These are phyloP conservation scores for Limonius californicus DNA, from an alignment of 1,140 invertebrate species.

Conservation along the genomic window DNA sequence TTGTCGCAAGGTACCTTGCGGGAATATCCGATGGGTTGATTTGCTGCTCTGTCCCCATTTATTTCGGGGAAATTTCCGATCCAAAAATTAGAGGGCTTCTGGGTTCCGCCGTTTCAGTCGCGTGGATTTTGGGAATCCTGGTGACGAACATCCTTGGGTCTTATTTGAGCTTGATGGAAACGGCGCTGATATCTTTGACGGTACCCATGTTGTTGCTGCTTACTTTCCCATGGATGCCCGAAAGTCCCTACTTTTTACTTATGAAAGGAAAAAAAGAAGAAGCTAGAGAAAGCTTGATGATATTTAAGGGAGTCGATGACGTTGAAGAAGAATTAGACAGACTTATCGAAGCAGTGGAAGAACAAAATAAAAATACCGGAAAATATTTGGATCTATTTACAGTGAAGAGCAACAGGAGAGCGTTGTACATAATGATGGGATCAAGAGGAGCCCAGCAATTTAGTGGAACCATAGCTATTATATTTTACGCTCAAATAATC, in stretches of 20 bases:
- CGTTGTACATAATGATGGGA: constrained; percentile 58
- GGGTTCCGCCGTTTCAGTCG: constrained; percentile 32
- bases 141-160: constrained; percentile 64
- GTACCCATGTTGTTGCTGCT: constrained; percentile 59
- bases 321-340: constrained; percentile 56
- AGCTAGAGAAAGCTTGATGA: constrained; percentile 57
- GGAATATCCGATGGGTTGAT: constrained; percentile 65
- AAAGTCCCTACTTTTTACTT: constrained; percentile 71
- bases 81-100: constrained; percentile 58
- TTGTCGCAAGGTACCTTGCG: constrained; percentile 52
- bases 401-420: constrained; percentile 56
- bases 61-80: constrained; percentile 63
- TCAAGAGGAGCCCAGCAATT: constrained; percentile 71
- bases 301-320: constrained; percentile 56
- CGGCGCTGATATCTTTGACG: constrained; percentile 55
- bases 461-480: constrained; percentile 67
- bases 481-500: too few species aligned
- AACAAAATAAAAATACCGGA: constrained; percentile 34
- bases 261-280: constrained; percentile 55
- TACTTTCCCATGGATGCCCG: constrained; percentile 67
- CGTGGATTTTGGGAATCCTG: constrained; percentile 58
- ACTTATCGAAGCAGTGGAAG: constrained; percentile 30
- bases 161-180: constrained; percentile 54
- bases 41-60: constrained; percentile 60
- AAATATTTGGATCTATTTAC: constrained; percentile 54